phyloP scores from a whole-genome alignment of 2,113 vertebrate genomes.

The Dipodomys merriami region DNA sequence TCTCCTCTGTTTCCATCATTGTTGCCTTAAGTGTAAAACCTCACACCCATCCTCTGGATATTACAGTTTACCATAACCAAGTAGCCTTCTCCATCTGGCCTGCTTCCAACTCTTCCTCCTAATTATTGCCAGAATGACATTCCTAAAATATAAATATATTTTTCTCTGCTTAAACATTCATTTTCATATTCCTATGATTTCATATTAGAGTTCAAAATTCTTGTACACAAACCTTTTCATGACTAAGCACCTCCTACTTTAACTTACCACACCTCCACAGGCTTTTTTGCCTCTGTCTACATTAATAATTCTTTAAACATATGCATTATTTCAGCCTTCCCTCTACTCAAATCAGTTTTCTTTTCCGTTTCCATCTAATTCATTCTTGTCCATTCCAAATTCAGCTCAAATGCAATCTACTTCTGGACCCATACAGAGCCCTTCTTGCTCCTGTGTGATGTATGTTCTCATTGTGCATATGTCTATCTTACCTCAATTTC shows the following conservation, averaged over 20 bases:
- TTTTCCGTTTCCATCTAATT: slow-evolving; percentile 1
- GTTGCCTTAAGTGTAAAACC: neutral
- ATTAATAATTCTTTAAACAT: slow-evolving; percentile 2
- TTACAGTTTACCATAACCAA: neutral
- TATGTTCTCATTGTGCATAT: neutral
- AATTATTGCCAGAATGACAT: slow-evolving; percentile 14
- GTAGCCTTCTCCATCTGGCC: neutral
- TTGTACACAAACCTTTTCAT: neutral
- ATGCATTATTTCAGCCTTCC: neutral
- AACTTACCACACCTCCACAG: neutral
- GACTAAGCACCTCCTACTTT: neutral
- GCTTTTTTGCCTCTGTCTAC: neutral
- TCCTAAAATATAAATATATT: slow-evolving; percentile 16
- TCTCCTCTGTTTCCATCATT: neutral
- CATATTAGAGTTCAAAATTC: slow-evolving; percentile 16
- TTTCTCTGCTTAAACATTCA: neutral
- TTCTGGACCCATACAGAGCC: neutral
- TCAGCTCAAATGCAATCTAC: neutral
- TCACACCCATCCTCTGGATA: neutral
- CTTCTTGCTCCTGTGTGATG: neutral
- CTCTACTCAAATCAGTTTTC: neutral
- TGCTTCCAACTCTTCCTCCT: neutral
- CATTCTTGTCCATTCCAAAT: neutral
- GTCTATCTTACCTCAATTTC: neutral
- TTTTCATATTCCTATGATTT: neutral